Conservation (phyloP, 2,113 vertebrate genomes). For the Sander vitreus region DNA sequence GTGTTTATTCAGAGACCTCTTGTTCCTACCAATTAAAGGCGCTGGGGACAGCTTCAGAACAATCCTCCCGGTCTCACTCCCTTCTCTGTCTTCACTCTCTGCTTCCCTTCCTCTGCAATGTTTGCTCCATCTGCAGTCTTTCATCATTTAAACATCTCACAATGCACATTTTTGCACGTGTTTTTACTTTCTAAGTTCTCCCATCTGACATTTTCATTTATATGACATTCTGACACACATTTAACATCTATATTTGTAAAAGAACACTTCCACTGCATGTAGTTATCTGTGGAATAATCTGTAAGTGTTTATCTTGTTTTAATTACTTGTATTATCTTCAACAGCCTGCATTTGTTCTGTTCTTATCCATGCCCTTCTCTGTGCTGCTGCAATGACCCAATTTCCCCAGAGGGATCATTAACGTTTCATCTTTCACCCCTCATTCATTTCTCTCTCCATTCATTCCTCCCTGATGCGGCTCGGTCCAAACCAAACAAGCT, state of each 20-base stretch:
- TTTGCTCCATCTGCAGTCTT: conserved; percentile 53
- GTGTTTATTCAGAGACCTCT: conserved; percentile 77
- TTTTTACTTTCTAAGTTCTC: conserved; percentile 8
- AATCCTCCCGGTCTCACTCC: conserved; percentile 39
- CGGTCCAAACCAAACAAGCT: conserved; percentile 77
- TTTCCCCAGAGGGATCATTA: conserved; percentile 81
- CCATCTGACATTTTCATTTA: conserved; percentile 13
- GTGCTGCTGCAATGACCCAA: conserved; percentile 58
- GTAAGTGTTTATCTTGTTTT: conserved; percentile 54
- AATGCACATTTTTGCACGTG: conserved; percentile 1
- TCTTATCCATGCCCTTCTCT: conserved; percentile 59
- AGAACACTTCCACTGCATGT: neutral
- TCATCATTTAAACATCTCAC: conserved; percentile 51
- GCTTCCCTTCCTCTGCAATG: conserved; percentile 21
- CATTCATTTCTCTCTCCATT: conserved; percentile 68
- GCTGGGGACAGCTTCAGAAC: conserved; percentile 60
- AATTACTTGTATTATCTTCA: conserved; percentile 57
- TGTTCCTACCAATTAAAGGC: conserved; percentile 76
- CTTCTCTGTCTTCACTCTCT: conserved; percentile 51
- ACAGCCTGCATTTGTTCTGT: conserved; percentile 35
- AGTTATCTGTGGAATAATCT: neutral
- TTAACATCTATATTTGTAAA: neutral
- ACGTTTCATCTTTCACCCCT: conserved; percentile 81
- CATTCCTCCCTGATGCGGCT: conserved; percentile 62
- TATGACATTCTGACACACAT: neutral